Conservation (phyloP, 2,113 vertebrate species). For the Antigone vipio region DNA sequence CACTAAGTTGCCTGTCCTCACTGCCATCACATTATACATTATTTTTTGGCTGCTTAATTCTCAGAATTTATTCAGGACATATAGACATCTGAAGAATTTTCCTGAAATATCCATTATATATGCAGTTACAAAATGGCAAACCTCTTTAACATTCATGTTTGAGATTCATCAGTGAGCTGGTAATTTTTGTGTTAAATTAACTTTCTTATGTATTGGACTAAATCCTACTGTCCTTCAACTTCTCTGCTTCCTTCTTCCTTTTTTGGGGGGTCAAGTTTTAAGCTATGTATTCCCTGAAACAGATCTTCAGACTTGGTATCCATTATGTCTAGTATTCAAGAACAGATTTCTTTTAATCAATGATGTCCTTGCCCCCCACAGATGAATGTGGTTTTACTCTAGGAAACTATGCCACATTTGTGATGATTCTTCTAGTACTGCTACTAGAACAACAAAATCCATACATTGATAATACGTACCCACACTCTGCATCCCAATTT, state of each 20-base stretch:
- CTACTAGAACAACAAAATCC: neutral
- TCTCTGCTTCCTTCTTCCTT: neutral
- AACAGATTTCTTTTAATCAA: neutral
- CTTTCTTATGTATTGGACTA: neutral
- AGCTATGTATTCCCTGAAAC: neutral
- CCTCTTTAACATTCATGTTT: neutral
- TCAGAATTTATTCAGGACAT: neutral
- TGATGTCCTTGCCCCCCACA: neutral
- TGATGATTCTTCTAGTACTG: neutral
- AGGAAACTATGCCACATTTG: neutral
- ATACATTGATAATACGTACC: neutral
- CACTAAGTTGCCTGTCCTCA: accelerated
- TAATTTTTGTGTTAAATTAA: neutral
- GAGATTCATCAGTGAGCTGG: neutral
- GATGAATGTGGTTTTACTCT: neutral
- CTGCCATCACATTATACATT: neutral
- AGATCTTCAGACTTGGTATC: neutral
- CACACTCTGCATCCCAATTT: neutral
- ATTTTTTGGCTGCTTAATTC: neutral
- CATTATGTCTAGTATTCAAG: neutral
- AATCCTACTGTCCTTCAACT: neutral
- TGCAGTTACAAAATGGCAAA: neutral
- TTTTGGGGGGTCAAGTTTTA: neutral
- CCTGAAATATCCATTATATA: neutral
- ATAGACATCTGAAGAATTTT: neutral